Base-by-base conservation (phyloP, 2,888 invertebrate genomes). In the Chaetoderma sp. region DNA sequence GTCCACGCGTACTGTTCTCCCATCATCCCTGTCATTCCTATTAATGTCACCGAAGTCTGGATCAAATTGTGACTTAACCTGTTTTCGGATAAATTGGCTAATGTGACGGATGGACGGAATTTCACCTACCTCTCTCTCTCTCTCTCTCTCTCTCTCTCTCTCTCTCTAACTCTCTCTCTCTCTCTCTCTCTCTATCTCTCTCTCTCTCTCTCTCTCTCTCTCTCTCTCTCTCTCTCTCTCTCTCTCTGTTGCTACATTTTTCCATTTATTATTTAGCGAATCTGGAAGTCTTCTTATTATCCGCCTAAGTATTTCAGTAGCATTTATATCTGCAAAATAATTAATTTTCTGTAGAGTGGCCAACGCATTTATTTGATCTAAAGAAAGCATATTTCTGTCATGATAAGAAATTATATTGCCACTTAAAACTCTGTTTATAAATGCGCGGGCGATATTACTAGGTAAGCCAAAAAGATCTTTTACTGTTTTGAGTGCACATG, bases 31-130 rank as follows among this genome's bases (percentile, higher is more conserved):
- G 8, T 23, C 47, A 47, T 1, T 47, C 16, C 28, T 18, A 4
- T 49, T 27, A 54, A 63, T 16, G 39, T 63, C 63, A 21, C 63
- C 63, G 39, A 60, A 64, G 13, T 60, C 64, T 10, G 60, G 64
- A 16, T 64, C 64, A 36, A 59, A 64, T 16, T 59, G 54, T 3
- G 60, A 42, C 27, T 33, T 52, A 5, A 64, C 59, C n/a, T 33
- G 21, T 44, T 64, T 32, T 25, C 64, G 21, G 4, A 63, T 18
- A 28, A 63, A 63, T 4, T 58, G 28, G 21, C 39, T 58, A 21
- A 58, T 56, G 50, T 50, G 27, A n/a, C 16, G 13, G n/a, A 58
- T 18, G 10, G 1, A 10, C 23, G 63, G 63, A 1, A n/a, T 18
- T 18, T 50, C 6, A 8, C 50, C 50, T 18, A 10, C 28, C 21